Evolutionary conservation across 1,140 invertebrate genomes (phyloP), one percentile per base, ranked within the genome.

Genomic region (Drosophila albomicans): DNA sequence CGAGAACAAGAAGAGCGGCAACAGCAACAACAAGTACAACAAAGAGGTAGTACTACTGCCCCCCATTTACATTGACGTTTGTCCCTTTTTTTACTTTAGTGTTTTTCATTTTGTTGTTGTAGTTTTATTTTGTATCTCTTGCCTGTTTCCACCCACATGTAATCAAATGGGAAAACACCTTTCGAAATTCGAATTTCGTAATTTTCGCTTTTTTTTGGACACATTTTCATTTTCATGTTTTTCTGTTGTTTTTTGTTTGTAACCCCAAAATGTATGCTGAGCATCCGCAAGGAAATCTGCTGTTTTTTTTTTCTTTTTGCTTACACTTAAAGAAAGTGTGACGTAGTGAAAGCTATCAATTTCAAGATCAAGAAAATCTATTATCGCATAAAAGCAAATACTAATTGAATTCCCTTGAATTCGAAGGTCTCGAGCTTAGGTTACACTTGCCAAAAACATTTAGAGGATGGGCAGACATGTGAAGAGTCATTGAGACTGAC

Each of bases 21-120:
- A 30, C 43, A 62, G 35, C 65, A 59, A 72, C 56, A 64, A 76
- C 69, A 81, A 81, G 61, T 52, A 70, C 46, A 28, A 15, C 57
- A 46, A 75, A 68, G 56, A 57, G 71, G 62, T 79, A 65, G 51
- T 25, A 79, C 82, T 82, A 86, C 82, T 86, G 82, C 71, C 82
- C 82, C 81, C 72, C 72, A 74, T 87, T 87, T 82, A 15, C 61
- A 72, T 61, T 66, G 49, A 63, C 52, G 59, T 73, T 67, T 64
- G 73, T 72, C 68, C 68, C 7, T 32, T 76, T 58, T 62, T 62
- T 71, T 57, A 25, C 32, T 38, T 35, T 32, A 35, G 8, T 41
- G 15, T 25, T 13, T 57, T 41, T 38, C 25, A 38, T 41, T 63
- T 15, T 56, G 41, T 48, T 48, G 13, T 72, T 32, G n/a, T 49